Evolutionary conservation across 2,888 invertebrate species (phyloP).

Genomic region (Caenorhabditis sp.): DNA sequence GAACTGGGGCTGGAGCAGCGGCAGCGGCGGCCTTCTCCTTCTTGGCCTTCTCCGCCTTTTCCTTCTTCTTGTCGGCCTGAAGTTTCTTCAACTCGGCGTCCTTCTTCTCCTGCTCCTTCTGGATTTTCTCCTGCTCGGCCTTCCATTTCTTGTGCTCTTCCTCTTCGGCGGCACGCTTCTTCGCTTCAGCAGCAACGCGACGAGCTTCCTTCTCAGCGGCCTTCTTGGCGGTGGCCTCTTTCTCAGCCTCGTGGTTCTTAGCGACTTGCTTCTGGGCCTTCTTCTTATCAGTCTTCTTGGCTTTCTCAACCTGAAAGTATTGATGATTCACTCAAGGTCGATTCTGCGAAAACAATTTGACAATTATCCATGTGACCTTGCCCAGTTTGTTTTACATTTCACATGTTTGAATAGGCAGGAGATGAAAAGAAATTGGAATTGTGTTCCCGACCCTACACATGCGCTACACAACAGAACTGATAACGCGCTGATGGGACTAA

Average conservation of each 20-base stretch:
- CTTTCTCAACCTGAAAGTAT: constrained; percentile 40
- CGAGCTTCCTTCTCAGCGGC: constrained; percentile 55
- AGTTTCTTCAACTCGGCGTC: constrained; percentile 54
- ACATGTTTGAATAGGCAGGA: no score
- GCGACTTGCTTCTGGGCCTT: constrained; percentile 47
- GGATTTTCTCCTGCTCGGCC: constrained; percentile 51
- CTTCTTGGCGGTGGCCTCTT: constrained; percentile 39
- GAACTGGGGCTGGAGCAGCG: not conserved
- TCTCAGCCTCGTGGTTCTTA: constrained; percentile 45
- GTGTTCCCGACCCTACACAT: constrained; percentile 20
- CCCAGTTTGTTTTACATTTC: constrained; percentile 8
- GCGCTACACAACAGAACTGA: constrained; percentile 28
- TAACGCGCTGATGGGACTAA: constrained; percentile 34
- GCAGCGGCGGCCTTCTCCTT: constrained; percentile 13
- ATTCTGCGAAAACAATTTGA: not conserved
- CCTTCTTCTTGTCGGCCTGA: constrained; percentile 49
- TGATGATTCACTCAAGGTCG: not conserved
- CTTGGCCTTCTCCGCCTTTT: constrained; percentile 40
- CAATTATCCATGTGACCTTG: constrained; percentile 14
- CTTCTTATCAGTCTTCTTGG: constrained; percentile 56
- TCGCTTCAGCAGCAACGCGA: constrained; percentile 49
- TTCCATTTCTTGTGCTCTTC: constrained; percentile 56
- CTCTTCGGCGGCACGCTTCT: constrained; percentile 57
- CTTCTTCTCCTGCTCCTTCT: constrained; percentile 50
- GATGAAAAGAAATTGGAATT: constrained; percentile 5